Percentiles rank a stretch among this genome's conserved stretches.
phyloP scores from a whole-genome alignment of 2,888 invertebrate genomes.

The Magallana nippona region DNA sequence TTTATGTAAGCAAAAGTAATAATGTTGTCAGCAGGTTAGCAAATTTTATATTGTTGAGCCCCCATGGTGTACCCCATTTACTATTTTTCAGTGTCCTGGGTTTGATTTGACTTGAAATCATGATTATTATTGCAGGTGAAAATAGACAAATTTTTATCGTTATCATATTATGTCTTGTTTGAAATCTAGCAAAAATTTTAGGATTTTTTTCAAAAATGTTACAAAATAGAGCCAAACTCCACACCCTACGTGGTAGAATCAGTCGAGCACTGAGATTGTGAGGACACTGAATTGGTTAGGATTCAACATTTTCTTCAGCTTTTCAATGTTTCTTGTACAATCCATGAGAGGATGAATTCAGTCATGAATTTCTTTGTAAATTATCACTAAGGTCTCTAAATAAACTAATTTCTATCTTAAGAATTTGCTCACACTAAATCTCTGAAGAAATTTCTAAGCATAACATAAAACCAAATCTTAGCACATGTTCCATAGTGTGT shows the following conservation, averaged over 20 bases:
- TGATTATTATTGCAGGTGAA: too few species aligned
- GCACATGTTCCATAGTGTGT: too few species aligned
- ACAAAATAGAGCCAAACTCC: too few species aligned
- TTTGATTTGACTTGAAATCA: background rate
- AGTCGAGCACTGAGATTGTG: background rate
- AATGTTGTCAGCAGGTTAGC: conserved; percentile 18
- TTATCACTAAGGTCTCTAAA: too few species aligned
- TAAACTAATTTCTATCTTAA: too few species aligned
- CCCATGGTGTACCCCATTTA: conserved; percentile 4
- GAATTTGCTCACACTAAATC: too few species aligned
- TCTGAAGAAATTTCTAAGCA: too few species aligned
- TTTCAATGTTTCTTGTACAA: conserved; percentile 24
- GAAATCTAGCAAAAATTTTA: too few species aligned
- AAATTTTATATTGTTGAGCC: background rate
- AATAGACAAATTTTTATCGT: too few species aligned
- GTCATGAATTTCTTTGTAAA: background rate
- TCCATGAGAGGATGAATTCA: conserved; percentile 5
- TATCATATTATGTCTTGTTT: too few species aligned
- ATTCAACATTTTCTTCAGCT: conserved; percentile 6
- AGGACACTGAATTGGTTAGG: conserved; percentile 7
- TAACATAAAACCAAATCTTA: too few species aligned
- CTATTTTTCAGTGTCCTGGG: background rate
- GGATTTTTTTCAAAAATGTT: too few species aligned
- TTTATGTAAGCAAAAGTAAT: background rate
- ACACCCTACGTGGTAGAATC: background rate